Conservation (phyloP, 2,888 invertebrate genomes). For the Aphidoletes aphidimyza region DNA sequence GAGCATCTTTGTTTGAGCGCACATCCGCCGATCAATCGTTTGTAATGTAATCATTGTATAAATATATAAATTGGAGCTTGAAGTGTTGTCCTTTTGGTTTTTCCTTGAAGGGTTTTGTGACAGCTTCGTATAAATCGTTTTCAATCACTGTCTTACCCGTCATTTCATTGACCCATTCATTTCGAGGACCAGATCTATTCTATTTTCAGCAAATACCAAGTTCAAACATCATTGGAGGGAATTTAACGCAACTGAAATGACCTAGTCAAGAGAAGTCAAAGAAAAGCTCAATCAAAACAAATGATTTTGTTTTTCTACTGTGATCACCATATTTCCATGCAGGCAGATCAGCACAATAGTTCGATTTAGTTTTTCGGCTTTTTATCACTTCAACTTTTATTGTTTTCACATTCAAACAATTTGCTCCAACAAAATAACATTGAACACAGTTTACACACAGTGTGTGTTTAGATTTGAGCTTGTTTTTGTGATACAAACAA, state of each 20-base stretch:
- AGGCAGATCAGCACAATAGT: neutral
- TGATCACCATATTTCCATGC: neutral
- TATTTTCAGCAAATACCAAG: constrained; percentile 8
- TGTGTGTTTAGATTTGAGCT: neutral
- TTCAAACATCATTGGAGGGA: neutral
- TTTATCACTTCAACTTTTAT: neutral
- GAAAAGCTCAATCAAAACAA: neutral
- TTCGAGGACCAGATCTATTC: neutral
- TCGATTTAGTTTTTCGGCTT: neutral
- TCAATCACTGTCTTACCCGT: neutral
- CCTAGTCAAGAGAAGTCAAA: neutral
- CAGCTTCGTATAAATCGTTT: neutral
- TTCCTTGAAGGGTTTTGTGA: neutral
- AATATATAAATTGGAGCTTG: neutral
- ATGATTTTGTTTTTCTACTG: neutral
- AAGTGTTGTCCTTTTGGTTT: neutral
- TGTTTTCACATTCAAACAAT: neutral
- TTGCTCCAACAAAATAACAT: too few relatives aligned
- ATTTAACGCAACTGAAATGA: neutral
- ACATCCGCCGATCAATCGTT: neutral
- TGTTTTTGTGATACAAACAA: neutral
- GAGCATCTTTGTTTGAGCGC: constrained; percentile 19
- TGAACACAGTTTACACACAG: too few relatives aligned
- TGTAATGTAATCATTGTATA: neutral
- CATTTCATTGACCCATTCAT: neutral